These are phyloP conservation scores for Bryconaethiops microstoma DNA, from an alignment of 2,797 vertebrate genomes.

Conservation along the genomic window DNA sequence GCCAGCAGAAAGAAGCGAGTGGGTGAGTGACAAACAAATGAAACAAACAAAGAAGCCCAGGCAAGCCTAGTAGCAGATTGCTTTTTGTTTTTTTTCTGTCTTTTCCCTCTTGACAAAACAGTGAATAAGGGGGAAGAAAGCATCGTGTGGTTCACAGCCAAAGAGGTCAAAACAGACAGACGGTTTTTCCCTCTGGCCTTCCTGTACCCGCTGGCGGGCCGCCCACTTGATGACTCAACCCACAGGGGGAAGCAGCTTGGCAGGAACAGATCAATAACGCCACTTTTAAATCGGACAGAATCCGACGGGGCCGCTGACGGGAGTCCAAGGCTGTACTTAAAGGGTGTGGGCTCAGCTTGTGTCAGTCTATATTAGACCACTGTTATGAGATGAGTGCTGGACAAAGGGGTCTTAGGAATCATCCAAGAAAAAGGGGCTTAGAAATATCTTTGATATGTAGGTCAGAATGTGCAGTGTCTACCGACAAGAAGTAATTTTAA, in stretches of 20 bases:
- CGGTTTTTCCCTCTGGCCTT: conserved; percentile 32
- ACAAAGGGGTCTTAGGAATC: conserved; percentile 14
- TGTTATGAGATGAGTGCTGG: conserved; percentile 13
- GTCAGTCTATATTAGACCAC: conserved; percentile 39
- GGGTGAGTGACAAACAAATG: background rate
- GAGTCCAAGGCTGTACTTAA: conserved; percentile 27
- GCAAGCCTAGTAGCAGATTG: background rate
- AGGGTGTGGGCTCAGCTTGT: conserved; percentile 41
- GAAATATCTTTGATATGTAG: conserved; percentile 50
- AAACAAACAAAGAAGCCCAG: background rate
- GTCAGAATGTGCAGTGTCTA: conserved; percentile 45
- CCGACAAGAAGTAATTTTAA: conserved; percentile 43
- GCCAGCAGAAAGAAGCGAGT: conserved; percentile 1
- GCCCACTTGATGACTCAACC: conserved; percentile 52
- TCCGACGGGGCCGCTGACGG: conserved; percentile 31
- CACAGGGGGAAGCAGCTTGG: conserved; percentile 37
- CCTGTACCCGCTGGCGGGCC: conserved; percentile 16
- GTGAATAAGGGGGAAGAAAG: conserved; percentile 27
- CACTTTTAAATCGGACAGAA: conserved; percentile 52
- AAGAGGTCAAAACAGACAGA: conserved; percentile 48
- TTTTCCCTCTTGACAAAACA: conserved; percentile 7
- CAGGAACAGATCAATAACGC: conserved; percentile 55
- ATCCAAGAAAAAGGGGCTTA: conserved; percentile 22
- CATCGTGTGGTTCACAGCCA: conserved; percentile 23
- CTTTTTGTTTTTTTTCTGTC: conserved; percentile 8